A percentile compares a stretch with the other conserved stretches of the same genome.
Conservation (phyloP, 2,113 vertebrate genomes). For the Poeciliopsis turrubarensis region DNA sequence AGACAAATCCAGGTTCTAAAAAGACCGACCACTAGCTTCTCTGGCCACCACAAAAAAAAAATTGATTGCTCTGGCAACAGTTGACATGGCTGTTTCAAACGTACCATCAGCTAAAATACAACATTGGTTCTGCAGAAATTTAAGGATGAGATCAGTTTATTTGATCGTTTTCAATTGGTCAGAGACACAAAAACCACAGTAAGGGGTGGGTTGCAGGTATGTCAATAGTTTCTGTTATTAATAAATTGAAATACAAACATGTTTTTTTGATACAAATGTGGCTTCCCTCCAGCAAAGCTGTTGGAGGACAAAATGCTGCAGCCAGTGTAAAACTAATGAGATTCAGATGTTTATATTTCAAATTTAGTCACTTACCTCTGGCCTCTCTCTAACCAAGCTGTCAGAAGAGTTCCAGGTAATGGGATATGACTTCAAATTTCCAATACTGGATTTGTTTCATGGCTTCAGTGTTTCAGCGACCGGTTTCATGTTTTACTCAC, state of each 20-base stretch:
- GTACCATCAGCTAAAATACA: slow-evolving; percentile 19
- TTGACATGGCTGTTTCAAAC: slow-evolving; percentile 32
- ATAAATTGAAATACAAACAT: slow-evolving; percentile 38
- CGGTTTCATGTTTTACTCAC: slow-evolving; percentile 53
- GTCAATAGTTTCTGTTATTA: slow-evolving; percentile 25
- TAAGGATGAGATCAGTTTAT: slow-evolving; percentile 16
- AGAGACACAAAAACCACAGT: background rate
- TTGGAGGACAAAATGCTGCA: slow-evolving; percentile 40
- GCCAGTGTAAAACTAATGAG: slow-evolving; percentile 27
- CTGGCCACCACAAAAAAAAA: slow-evolving; percentile 55
- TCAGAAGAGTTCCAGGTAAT: slow-evolving; percentile 86
- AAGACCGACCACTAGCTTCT: slow-evolving; percentile 66
- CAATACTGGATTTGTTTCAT: slow-evolving; percentile 87
- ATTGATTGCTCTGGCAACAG: slow-evolving; percentile 34
- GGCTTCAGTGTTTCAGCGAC: slow-evolving; percentile 78
- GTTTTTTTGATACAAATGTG: slow-evolving; percentile 40
- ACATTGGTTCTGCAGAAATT: slow-evolving; percentile 21
- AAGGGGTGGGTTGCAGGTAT: slow-evolving; percentile 24
- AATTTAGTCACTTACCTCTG: slow-evolving; percentile 74
- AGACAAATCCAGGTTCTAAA: slow-evolving; percentile 85
- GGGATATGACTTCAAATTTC: slow-evolving; percentile 70
- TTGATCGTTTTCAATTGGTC: slow-evolving; percentile 1
- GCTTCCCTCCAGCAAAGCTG: slow-evolving; percentile 48
- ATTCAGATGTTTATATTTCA: slow-evolving; percentile 23
- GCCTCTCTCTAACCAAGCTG: slow-evolving; percentile 85